Evolutionary conservation across 92 coral and sea anemone genomes (phyloP).

Genomic region (Desmophyllum pertusum): DNA sequence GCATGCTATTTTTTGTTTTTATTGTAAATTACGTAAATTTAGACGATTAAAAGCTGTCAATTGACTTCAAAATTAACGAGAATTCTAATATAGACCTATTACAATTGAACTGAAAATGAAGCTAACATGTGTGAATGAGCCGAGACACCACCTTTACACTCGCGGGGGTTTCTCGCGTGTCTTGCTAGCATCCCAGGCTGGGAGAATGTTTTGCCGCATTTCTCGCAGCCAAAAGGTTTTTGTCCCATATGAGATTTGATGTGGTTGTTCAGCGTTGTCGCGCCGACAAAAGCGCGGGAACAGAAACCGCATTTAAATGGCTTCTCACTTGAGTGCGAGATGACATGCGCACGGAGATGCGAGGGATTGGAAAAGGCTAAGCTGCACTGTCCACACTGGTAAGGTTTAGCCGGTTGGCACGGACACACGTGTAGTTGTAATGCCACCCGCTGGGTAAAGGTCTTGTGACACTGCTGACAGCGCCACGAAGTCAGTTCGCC

Average conservation of each 20-base stretch:
- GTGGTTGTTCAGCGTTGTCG: conserved; percentile 93
- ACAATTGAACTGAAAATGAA: background rate
- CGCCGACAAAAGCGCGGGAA: conserved; percentile 92
- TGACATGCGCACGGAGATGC: conserved; percentile 86
- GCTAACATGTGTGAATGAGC: background rate
- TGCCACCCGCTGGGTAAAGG: conserved; percentile 77
- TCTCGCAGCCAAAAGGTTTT: conserved; percentile 75
- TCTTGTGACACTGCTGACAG: conserved; percentile 85
- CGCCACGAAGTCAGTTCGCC: conserved; percentile 73
- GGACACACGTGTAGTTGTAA: conserved; percentile 93
- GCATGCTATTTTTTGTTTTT: background rate
- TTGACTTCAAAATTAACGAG: background rate
- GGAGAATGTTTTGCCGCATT: conserved; percentile 69
- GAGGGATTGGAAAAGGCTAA: conserved; percentile 81
- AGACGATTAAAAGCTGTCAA: no score
- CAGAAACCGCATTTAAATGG: conserved; percentile 97
- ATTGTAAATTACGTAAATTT: no score
- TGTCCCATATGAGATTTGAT: conserved; percentile 89
- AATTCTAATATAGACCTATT: background rate
- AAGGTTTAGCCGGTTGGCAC: conserved; percentile 78
- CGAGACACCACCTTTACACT: conserved; percentile 5
- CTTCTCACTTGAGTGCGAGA: conserved; percentile 81
- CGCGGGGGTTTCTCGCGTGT: conserved; percentile 66
- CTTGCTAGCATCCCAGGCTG: conserved; percentile 77
- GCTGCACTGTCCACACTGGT: conserved; percentile 90